These are phyloP conservation scores for Dynastes hyllus DNA, from an alignment of 2,888 invertebrate genomes.

Conservation along the genomic window DNA sequence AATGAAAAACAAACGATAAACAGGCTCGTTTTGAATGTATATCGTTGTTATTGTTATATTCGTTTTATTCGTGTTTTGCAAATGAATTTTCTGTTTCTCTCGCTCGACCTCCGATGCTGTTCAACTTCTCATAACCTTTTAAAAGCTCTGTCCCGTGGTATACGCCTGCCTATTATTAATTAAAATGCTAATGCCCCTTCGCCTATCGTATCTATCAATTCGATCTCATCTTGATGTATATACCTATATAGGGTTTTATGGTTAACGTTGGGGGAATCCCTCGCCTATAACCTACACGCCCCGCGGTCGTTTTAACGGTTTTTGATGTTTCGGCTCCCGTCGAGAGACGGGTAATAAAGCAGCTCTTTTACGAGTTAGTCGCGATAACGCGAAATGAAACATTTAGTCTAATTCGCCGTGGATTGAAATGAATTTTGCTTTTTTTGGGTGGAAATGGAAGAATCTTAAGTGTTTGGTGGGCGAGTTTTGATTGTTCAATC, in stretches of 20 bases:
- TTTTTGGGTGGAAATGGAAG: neutral
- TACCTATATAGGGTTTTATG: constrained; percentile 2
- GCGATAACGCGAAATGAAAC: constrained; percentile 29
- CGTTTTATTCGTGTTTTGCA: no score
- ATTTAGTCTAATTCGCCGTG: constrained; percentile 25
- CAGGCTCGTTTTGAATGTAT: no score
- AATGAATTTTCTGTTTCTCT: no score
- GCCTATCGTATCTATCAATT: constrained; percentile 18
- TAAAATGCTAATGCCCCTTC: constrained; percentile 24
- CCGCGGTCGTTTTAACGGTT: constrained; percentile 10
- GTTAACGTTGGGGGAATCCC: constrained; percentile 7
- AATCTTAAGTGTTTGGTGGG: no score
- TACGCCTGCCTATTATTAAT: constrained; percentile 13
- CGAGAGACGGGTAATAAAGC: constrained; percentile 6
- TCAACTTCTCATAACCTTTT: no score
- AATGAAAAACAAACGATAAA: no score
- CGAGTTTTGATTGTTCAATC: no score
- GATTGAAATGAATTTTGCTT: constrained; percentile 15
- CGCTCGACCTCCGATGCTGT: no score
- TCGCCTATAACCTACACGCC: neutral
- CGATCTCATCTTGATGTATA: constrained; percentile 32
- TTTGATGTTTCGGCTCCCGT: constrained; percentile 18
- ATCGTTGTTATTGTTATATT: no score
- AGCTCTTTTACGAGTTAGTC: constrained; percentile 17
- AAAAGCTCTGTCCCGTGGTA: no score